These are phyloP conservation scores for Halcyon senegalensis DNA, from an alignment of 2,113 vertebrate species.

Conservation along the genomic window DNA sequence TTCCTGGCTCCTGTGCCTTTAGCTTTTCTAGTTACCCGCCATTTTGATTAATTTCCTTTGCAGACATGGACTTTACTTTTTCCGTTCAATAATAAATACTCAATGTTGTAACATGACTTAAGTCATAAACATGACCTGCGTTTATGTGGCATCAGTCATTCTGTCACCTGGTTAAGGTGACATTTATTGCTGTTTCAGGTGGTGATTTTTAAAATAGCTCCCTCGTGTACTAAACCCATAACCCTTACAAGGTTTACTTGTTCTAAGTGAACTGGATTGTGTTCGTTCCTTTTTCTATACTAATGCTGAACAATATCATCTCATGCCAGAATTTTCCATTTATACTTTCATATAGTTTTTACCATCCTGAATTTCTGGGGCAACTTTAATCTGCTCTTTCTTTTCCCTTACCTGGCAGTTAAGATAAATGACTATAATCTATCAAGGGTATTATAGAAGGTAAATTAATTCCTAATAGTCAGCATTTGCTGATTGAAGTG, in stretches of 20 bases:
- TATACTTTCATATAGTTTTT: slow-evolving; percentile 66
- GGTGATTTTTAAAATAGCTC: neutral
- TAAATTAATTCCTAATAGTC: slow-evolving; percentile 78
- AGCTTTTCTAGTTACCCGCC: neutral
- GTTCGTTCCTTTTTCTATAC: neutral
- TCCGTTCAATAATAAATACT: neutral
- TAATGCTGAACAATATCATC: neutral
- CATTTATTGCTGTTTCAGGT: neutral
- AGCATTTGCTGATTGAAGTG: slow-evolving; percentile 67
- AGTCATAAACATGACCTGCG: neutral
- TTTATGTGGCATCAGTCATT: neutral
- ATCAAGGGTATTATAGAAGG: slow-evolving; percentile 66
- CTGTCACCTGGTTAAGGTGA: neutral
- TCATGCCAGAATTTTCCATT: slow-evolving; percentile 38
- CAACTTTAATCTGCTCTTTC: slow-evolving; percentile 76
- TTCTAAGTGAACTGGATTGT: neutral
- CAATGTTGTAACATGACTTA: neutral
- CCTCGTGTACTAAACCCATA: neutral
- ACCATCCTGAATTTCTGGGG: slow-evolving; percentile 69
- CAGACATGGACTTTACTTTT: neutral
- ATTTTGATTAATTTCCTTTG: neutral
- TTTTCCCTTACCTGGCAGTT: slow-evolving; percentile 78
- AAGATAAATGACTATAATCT: slow-evolving; percentile 78
- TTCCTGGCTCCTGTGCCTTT: neutral
- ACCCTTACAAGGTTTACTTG: neutral